Conservation (phyloP, 2,888 invertebrate genomes). For the Arrhopalites spinosus region DNA sequence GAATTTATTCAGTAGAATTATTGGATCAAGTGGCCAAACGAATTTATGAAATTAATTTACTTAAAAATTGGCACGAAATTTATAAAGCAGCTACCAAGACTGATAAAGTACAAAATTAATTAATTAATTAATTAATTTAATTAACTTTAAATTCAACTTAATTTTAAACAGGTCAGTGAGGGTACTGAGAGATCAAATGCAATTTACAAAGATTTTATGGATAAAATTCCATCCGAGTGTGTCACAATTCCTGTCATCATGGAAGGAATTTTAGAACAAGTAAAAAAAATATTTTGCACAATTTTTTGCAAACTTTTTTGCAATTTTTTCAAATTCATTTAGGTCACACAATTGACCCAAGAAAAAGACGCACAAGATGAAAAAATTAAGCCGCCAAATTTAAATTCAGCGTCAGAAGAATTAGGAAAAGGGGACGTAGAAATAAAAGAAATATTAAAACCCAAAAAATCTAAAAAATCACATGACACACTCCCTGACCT, state of each 20-base stretch:
- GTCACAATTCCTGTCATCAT: constrained; percentile 48
- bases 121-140: no score
- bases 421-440: not conserved
- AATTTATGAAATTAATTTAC: constrained; percentile 48
- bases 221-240: constrained; percentile 48
- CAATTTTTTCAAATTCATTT: no score
- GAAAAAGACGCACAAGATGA: not conserved
- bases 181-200: not conserved
- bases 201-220: constrained; percentile 46
- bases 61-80: constrained; percentile 47
- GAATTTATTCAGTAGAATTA: constrained; percentile 41
- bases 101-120: constrained; percentile 2
- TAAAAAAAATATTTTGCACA: not conserved
- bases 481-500: no score
- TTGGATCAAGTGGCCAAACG: constrained; percentile 46
- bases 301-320: not conserved
- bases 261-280: constrained; percentile 51
- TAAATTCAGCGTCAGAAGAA: not conserved
- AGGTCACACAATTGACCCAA: no score
- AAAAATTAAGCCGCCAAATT: not conserved
- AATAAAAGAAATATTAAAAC: not conserved
- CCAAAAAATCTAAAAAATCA: constrained; percentile 5
- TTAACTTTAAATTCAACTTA: no score
- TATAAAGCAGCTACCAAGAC: constrained; percentile 26
- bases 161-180: not conserved